Evolutionary conservation across 1,140 invertebrate species (phyloP).

Genomic region (Ceratina japonica): DNA sequence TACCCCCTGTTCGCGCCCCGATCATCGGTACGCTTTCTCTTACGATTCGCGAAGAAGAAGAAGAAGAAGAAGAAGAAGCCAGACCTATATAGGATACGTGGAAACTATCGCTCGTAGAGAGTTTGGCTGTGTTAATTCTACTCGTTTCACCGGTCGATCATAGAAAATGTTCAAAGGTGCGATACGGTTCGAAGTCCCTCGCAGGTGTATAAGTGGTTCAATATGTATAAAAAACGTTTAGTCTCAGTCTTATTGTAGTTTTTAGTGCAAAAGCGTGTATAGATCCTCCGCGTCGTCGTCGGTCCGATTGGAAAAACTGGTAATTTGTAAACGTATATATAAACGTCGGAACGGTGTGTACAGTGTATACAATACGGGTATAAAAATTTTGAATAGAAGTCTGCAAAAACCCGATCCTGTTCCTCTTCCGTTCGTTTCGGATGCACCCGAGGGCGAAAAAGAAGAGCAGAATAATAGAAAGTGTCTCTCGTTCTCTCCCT

Average conservation of each 20-base stretch:
- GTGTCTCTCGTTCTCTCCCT: slow-evolving; percentile 1
- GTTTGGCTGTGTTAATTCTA: slow-evolving; percentile 44
- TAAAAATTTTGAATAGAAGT: slow-evolving; percentile 62
- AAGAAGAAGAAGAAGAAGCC: background rate
- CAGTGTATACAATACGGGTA: slow-evolving; percentile 61
- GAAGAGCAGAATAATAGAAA: slow-evolving; percentile 2
- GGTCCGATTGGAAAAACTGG: slow-evolving; percentile 18
- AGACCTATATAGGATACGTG: slow-evolving; percentile 28
- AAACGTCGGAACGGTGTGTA: slow-evolving; percentile 55
- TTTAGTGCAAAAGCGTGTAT: slow-evolving; percentile 7
- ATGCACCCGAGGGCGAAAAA: slow-evolving; percentile 9
- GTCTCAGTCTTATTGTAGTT: slow-evolving; percentile 58
- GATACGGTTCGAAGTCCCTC: slow-evolving; percentile 8
- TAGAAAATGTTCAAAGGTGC: slow-evolving; percentile 29
- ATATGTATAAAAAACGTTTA: slow-evolving; percentile 56
- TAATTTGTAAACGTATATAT: slow-evolving; percentile 58
- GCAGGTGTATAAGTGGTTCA: slow-evolving; percentile 4
- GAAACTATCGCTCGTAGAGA: slow-evolving; percentile 37
- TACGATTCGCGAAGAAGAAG: background rate
- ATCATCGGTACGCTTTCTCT: background rate
- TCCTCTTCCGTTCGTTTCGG: background rate
- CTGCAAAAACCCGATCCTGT: slow-evolving; percentile 5
- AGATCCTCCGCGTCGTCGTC: background rate
- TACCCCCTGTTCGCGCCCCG: background rate
- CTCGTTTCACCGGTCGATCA: background rate